These are phyloP conservation scores for Oscheius sp. DNA, from an alignment of 2,888 invertebrate species.

Conservation along the genomic window DNA sequence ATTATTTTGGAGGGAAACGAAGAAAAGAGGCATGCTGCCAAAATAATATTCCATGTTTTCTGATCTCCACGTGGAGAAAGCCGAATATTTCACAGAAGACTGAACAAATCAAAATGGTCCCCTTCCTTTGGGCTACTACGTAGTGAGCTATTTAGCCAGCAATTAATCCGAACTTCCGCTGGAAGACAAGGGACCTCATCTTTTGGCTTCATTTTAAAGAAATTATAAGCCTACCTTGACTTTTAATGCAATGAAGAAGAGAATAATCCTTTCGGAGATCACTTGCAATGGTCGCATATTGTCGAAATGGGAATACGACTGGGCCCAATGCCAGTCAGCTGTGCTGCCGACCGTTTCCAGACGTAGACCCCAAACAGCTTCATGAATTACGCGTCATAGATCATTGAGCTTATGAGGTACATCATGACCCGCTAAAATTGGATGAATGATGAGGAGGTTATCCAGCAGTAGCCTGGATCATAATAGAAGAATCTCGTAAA, in stretches of 20 bases:
- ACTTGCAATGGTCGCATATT: not conserved
- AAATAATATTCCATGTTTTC: no score
- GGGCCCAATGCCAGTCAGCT: slow-evolving; percentile 20
- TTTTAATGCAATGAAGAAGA: slow-evolving; percentile 20
- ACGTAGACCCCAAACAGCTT: not conserved
- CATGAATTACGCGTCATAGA: slow-evolving; percentile 18
- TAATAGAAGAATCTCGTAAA: no score
- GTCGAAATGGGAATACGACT: not conserved
- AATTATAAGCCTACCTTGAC: slow-evolving; percentile 5
- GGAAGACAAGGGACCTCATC: not conserved
- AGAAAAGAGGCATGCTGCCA: no score
- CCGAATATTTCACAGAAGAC: no score
- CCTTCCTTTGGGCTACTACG: no score
- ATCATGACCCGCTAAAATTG: not conserved
- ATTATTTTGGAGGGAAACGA: no score
- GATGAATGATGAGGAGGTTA: no score
- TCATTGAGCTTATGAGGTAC: slow-evolving; percentile 23
- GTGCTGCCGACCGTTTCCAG: slow-evolving; percentile 29
- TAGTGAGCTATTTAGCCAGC: not conserved
- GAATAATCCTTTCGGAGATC: slow-evolving; percentile 14
- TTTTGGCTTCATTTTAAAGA: not conserved
- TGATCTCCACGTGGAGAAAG: no score
- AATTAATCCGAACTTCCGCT: not conserved
- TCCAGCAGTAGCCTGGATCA: no score
- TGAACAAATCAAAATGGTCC: no score